phyloP scores from a whole-genome alignment of 2,797 vertebrate species.

The Phalanger gymnotis region DNA sequence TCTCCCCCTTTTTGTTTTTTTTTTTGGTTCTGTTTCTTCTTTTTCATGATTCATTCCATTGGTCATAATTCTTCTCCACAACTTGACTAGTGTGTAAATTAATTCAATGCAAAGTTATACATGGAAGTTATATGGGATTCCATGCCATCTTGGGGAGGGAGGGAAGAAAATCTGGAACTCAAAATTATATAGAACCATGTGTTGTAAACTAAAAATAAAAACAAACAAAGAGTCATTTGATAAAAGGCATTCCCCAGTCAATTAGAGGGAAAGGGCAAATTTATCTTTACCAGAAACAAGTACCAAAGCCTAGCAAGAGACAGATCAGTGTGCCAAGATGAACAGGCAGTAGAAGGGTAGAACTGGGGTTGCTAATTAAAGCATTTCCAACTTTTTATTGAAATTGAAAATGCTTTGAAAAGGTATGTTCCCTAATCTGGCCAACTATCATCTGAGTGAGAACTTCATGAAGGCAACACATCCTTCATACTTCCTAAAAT shows the following conservation, averaged over 20 bases:
- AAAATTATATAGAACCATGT: no score
- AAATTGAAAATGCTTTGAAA: conserved; percentile 25
- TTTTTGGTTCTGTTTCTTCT: no score
- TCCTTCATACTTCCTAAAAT: conserved; percentile 28
- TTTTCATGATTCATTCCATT: no score
- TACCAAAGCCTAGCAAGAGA: conserved; percentile 11
- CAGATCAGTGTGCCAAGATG: background rate
- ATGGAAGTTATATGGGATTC: no score
- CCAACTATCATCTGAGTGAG: background rate
- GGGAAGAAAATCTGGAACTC: no score
- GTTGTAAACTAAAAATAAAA: no score
- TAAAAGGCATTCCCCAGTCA: conserved; percentile 25
- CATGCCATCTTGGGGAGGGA: no score
- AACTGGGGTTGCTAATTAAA: conserved; percentile 24
- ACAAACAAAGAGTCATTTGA: conserved; percentile 40
- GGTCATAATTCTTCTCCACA: no score
- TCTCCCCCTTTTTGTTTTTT: no score
- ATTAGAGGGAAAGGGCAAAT: conserved; percentile 33
- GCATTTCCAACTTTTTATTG: background rate
- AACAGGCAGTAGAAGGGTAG: background rate
- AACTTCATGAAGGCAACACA: conserved; percentile 32
- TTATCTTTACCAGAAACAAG: background rate
- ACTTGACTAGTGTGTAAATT: no score
- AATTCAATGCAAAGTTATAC: no score
- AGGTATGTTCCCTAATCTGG: background rate